Percentiles rank a stretch among this genome's conserved stretches.
phyloP scores from a whole-genome alignment of 2,113 vertebrate genomes.

The Cynocephalus volans region DNA sequence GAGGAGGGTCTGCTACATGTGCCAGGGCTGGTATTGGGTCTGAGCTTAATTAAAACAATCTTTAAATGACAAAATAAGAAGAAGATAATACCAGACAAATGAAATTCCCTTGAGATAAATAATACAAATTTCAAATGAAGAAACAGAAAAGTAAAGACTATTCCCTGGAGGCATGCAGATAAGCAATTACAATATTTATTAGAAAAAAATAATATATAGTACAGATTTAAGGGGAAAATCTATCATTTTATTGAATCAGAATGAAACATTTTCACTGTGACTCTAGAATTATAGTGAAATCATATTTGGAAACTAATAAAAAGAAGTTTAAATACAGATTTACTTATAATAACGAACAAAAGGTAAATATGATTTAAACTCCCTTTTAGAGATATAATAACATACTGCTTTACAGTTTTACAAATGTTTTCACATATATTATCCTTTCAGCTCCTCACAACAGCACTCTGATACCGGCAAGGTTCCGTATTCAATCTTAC shows the following conservation, averaged over 20 bases:
- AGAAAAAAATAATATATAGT: slow-evolving; percentile 32
- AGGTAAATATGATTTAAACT: slow-evolving; percentile 58
- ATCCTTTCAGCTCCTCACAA: neutral
- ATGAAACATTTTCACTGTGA: slow-evolving; percentile 44
- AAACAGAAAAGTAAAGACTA: slow-evolving; percentile 17
- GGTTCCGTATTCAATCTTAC: neutral
- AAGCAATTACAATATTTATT: slow-evolving; percentile 55
- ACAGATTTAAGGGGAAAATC: neutral
- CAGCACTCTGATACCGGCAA: neutral
- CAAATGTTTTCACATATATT: slow-evolving; percentile 14
- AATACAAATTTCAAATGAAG: slow-evolving; percentile 50
- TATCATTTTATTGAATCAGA: slow-evolving; percentile 55
- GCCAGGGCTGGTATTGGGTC: neutral
- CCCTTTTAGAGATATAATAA: slow-evolving; percentile 35
- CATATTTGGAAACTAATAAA: slow-evolving; percentile 59
- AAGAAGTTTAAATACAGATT: slow-evolving; percentile 35
- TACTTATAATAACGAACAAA: slow-evolving; percentile 54
- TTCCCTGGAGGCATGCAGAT: slow-evolving; percentile 12
- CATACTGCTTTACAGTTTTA: slow-evolving; percentile 19
- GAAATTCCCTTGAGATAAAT: slow-evolving; percentile 59
- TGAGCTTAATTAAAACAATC: slow-evolving; percentile 73
- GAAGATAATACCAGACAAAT: slow-evolving; percentile 46
- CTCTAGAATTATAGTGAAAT: slow-evolving; percentile 59
- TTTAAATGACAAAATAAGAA: slow-evolving; percentile 59
- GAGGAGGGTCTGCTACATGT: neutral